Conservation (phyloP, 1,140 invertebrate species). For the Lordiphosa clarofinis region DNA sequence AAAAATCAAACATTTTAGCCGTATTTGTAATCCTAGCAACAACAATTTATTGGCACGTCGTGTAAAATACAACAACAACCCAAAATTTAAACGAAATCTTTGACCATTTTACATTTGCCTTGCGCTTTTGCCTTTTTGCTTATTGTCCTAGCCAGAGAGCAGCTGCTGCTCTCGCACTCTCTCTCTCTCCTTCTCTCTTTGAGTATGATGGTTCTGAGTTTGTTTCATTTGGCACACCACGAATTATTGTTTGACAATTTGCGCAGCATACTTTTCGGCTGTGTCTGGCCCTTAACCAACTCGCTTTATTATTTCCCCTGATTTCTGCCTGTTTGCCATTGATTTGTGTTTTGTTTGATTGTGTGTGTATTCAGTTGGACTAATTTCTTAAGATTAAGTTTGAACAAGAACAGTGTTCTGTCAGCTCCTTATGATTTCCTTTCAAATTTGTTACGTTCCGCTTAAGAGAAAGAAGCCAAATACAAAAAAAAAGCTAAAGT, state of each 20-base stretch:
- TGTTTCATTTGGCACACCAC: slow-evolving; percentile 51
- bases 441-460: too few relatives aligned
- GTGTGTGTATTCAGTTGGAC: too few relatives aligned
- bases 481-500: slow-evolving; percentile 1
- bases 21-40: slow-evolving; percentile 43
- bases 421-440: too few relatives aligned
- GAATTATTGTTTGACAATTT: slow-evolving; percentile 48
- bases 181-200: slow-evolving; percentile 32
- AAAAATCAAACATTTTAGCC: slow-evolving; percentile 26
- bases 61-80: slow-evolving; percentile 28
- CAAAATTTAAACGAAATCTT: slow-evolving; percentile 20
- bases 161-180: slow-evolving; percentile 32
- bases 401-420: too few relatives aligned
- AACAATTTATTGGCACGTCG: slow-evolving; percentile 60
- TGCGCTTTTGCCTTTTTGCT: slow-evolving; percentile 43
- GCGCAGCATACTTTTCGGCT: slow-evolving; percentile 11
- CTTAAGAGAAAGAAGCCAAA: not conserved
- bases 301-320: not conserved
- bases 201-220: slow-evolving; percentile 24
- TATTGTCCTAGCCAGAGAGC: slow-evolving; percentile 29
- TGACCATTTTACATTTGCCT: slow-evolving; percentile 18
- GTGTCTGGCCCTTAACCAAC: not conserved
- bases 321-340: too few relatives aligned
- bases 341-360: too few relatives aligned
- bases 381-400: too few relatives aligned